A percentile compares a stretch with the other conserved stretches of the same genome.
phyloP scores from a whole-genome alignment of 2,797 vertebrate species.

The Catamblyrhynchus diadema region DNA sequence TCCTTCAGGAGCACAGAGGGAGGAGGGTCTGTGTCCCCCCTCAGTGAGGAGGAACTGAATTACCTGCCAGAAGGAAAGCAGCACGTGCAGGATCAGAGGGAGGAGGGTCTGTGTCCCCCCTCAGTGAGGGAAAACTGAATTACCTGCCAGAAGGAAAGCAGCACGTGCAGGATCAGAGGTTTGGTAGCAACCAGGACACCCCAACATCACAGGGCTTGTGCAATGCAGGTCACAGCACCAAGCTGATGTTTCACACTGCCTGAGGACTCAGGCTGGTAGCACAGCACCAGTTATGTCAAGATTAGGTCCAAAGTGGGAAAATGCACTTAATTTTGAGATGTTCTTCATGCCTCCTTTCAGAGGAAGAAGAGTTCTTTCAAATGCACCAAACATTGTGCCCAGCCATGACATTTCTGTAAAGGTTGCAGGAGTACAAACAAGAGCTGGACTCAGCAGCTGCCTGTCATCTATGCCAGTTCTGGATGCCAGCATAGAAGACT shows the following conservation, averaged over 20 bases:
- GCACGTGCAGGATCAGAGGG: fast-evolving
- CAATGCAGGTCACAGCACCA: background rate
- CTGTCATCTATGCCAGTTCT: background rate
- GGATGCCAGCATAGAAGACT: background rate
- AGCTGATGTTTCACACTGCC: background rate
- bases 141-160: background rate
- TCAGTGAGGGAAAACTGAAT: fast-evolving
- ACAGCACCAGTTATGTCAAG: background rate
- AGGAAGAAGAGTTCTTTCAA: background rate
- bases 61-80: background rate
- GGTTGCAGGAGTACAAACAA: slow-evolving; percentile 3
- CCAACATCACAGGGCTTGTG: background rate
- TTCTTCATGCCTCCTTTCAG: background rate
- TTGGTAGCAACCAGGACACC: background rate
- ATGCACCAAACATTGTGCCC: background rate
- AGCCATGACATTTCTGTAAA: slow-evolving; percentile 1
- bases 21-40: background rate
- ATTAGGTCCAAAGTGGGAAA: background rate
- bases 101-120: background rate
- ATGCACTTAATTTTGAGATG: background rate
- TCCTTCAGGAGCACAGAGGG: background rate
- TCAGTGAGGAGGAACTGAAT: fast-evolving
- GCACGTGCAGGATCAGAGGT: fast-evolving
- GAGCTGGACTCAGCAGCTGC: background rate
- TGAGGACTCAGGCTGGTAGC: background rate